A percentile compares a stretch with the other conserved stretches of the same genome.
Conservation (phyloP, 1,140 invertebrate species). For the Drosophila nigromelanica region DNA sequence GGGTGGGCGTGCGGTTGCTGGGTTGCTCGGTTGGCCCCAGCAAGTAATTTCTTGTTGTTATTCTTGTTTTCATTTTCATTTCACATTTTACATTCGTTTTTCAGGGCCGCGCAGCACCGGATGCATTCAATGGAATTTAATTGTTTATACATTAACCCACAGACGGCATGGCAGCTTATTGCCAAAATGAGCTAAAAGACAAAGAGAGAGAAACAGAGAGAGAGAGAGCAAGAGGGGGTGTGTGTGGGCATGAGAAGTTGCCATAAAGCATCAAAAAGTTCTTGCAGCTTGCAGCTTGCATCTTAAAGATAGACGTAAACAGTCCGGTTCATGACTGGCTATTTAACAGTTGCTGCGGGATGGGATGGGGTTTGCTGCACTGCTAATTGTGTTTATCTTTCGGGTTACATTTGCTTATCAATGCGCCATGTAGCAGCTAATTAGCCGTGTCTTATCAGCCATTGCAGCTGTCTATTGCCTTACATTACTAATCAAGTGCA, state of each 20-base stretch:
- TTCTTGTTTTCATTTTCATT: slow-evolving; percentile 23
- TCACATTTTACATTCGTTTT: slow-evolving; percentile 28
- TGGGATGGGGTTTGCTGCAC: not conserved
- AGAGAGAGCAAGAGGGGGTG: not conserved
- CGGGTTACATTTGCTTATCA: slow-evolving; percentile 48
- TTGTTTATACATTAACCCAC: slow-evolving; percentile 54
- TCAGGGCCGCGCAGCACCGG: slow-evolving; percentile 47
- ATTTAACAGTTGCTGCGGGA: not conserved
- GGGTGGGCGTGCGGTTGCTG: slow-evolving; percentile 24
- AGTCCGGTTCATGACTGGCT: not conserved
- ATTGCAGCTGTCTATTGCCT: slow-evolving; percentile 58
- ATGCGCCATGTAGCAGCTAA: slow-evolving; percentile 53
- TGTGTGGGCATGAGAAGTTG: not conserved
- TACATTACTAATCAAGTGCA: slow-evolving; percentile 69
- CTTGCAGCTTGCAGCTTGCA: slow-evolving; percentile 8
- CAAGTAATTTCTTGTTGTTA: slow-evolving; percentile 33
- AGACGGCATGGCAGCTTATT: slow-evolving; percentile 33
- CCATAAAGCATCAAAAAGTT: not conserved
- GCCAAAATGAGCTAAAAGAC: not conserved
- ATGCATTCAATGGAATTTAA: slow-evolving; percentile 60
- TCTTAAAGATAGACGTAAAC: slow-evolving; percentile 21
- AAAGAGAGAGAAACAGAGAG: no score
- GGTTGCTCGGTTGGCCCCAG: not conserved
- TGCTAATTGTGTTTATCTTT: slow-evolving; percentile 30
- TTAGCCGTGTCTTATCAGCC: slow-evolving; percentile 71